Conservation (phyloP, 1,140 invertebrate genomes). For the Ostrea edulis region DNA sequence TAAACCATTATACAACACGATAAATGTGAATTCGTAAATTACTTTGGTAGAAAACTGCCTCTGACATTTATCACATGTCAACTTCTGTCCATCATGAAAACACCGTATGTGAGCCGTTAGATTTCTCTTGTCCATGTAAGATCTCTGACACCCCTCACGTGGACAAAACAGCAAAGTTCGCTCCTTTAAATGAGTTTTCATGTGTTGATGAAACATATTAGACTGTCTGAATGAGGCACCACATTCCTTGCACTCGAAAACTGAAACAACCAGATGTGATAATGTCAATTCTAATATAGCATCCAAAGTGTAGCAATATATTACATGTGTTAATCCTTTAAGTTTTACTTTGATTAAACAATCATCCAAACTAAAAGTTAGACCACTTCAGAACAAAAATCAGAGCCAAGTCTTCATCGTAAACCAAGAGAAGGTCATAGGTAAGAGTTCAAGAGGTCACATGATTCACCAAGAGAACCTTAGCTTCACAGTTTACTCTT, state of each 20-base stretch:
- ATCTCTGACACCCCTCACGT: constrained; percentile 59
- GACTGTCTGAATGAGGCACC: neutral
- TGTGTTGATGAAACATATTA: constrained; percentile 45
- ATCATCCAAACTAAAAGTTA: neutral
- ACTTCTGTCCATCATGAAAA: constrained; percentile 63
- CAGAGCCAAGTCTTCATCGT: constrained; percentile 44
- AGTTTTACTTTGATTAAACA: too few relatives aligned
- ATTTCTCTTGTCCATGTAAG: constrained; percentile 61
- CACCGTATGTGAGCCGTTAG: constrained; percentile 61
- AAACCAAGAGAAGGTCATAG: constrained; percentile 29
- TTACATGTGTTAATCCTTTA: too few relatives aligned
- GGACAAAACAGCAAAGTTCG: constrained; percentile 59
- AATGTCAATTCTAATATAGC: too few relatives aligned
- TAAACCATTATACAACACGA: neutral
- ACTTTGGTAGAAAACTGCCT: constrained; percentile 60
- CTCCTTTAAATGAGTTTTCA: constrained; percentile 53
- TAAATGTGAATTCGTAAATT: constrained; percentile 44
- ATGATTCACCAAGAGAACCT: constrained; percentile 3
- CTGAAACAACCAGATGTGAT: neutral
- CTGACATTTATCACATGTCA: constrained; percentile 60
- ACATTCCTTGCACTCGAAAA: constrained; percentile 12
- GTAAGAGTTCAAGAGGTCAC: neutral
- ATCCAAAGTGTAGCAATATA: too few relatives aligned
- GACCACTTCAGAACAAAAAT: constrained; percentile 39
- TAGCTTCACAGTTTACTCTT: neutral